Conservation (phyloP, 2,888 invertebrate species). For the Boloria selene region DNA sequence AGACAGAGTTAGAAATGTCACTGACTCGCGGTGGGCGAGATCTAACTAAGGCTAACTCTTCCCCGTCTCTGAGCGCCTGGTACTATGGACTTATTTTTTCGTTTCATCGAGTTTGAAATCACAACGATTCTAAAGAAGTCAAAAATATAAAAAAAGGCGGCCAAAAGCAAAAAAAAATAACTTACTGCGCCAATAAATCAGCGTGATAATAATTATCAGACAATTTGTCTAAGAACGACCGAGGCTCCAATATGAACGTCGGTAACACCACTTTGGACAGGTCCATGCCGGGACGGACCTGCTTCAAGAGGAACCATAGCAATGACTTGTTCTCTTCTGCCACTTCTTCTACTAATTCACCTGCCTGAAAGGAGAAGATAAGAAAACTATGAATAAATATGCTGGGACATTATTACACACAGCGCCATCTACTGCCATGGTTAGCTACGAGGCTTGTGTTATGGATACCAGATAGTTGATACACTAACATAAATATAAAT, state of each 20-base stretch:
- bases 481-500: no score
- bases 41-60: no score
- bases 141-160: not conserved
- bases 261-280: constrained; percentile 95
- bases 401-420: no score
- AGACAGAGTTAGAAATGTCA: no score
- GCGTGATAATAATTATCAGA: constrained; percentile 97
- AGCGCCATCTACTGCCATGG: no score
- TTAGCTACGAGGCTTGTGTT: no score
- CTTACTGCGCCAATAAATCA: constrained; percentile 91
- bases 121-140: no score
- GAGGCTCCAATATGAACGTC: constrained; percentile 95
- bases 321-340: constrained; percentile 97
- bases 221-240: constrained; percentile 96
- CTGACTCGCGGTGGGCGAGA: no score
- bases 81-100: no score
- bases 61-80: no score
- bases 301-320: constrained; percentile 96
- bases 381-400: not conserved
- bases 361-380: constrained; percentile 72
- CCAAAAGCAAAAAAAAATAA: constrained; percentile 29
- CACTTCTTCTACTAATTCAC: constrained; percentile 94
- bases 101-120: no score
- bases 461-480: no score
- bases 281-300: constrained; percentile 98